phyloP scores from a whole-genome alignment of 92 coral and sea anemone genomes.

The Epizoanthus stellaris region DNA sequence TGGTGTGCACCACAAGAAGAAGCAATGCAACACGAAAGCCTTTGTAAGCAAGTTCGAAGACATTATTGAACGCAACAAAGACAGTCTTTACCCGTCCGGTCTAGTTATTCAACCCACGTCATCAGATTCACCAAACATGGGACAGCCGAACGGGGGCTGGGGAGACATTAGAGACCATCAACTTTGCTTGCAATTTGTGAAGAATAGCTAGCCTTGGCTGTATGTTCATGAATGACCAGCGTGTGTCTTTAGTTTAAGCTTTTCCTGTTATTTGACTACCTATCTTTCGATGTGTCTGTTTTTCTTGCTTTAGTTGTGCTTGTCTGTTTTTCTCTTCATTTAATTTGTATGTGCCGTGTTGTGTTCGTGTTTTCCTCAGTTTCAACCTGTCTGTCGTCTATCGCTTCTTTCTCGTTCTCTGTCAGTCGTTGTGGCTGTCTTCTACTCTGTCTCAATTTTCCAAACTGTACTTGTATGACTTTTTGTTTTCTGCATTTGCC shows the following conservation, averaged over 20 bases:
- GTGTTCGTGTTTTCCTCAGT: too few species aligned
- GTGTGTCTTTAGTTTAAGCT: background rate
- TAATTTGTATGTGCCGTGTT: too few species aligned
- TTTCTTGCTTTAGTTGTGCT: too few species aligned
- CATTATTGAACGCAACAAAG: constrained; percentile 70
- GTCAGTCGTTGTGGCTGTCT: too few species aligned
- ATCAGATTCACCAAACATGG: constrained; percentile 14
- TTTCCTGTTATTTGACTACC: background rate
- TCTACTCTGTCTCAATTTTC: too few species aligned
- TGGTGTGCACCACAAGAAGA: constrained; percentile 93
- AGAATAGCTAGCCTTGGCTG: constrained; percentile 2
- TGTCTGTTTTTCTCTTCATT: too few species aligned
- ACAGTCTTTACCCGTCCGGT: constrained; percentile 67
- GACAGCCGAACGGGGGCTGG: constrained; percentile 98
- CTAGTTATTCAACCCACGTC: constrained; percentile 60
- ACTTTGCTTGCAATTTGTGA: constrained; percentile 65
- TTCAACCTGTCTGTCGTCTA: too few species aligned
- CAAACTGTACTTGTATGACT: too few species aligned
- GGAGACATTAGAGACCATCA: constrained; percentile 92
- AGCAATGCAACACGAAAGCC: constrained; percentile 69
- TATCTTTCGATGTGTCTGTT: too few species aligned
- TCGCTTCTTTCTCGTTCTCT: too few species aligned
- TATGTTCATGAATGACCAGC: too few species aligned
- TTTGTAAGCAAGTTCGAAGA: constrained; percentile 60
- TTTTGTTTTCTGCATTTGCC: too few species aligned